Evolutionary conservation across 2,888 invertebrate genomes (phyloP), one percentile per base, ranked within the genome.

Genomic region (Torymus texanus): DNA sequence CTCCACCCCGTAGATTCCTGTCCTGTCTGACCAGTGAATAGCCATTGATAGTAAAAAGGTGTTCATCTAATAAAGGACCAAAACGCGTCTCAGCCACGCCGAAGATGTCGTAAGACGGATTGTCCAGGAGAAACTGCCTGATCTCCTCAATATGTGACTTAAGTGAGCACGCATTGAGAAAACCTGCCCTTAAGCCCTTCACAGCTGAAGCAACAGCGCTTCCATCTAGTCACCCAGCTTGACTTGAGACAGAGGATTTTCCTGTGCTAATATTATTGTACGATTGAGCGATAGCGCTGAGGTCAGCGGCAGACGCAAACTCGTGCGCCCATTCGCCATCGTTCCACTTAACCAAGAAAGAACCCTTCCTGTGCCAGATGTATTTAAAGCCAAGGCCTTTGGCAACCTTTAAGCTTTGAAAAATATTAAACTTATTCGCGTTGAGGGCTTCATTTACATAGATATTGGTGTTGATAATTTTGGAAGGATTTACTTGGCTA

Each of bases 381-480:
- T 29, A 62, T 12, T 62, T 62, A 29, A 62, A 62, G 3, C 62
- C 62, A n/a, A 62, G 62, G 13, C 24, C n/a, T 62, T 29, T 24
- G n/a, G 24, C 62, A 24, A 24, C 12, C 12, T 62, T 29, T 24
- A n/a, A 2, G 2, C 13, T 13, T 14, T 13, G n/a, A 62, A 62
- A 3, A 12, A 10, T 13, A 10, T 21, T 21, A 21, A 21, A 21
- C 21, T 21, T 21, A n/a, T 10, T 2, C 13, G 12, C 14, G 13
- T 21, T 29, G 14, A 24, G 24, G 2, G 5, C 2, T 12, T 24
- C 29, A n/a, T 24, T 62, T 2, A 62, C 12, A 13, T 16, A 51
- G 2, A 62, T 62, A 62, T 58, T 58, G 14, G 0, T n/a, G n/a
- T 58, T 16, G 8, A 58, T n/a, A n/a, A 58, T 21, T 21, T 21